Evolutionary conservation across 1,140 invertebrate species (phyloP).

Genomic region (Orius insidiosus): DNA sequence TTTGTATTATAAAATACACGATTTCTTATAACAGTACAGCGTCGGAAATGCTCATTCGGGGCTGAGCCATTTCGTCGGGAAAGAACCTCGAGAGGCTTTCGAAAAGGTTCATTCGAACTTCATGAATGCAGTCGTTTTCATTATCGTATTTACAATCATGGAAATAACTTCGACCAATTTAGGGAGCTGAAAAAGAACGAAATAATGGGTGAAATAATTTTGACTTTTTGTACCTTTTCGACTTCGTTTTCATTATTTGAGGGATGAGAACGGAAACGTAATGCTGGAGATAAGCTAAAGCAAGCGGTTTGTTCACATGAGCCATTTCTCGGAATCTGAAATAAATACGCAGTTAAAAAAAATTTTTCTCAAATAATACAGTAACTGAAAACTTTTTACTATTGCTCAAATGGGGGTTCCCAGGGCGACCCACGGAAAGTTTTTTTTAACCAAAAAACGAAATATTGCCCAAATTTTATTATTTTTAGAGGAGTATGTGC

Average conservation of each 20-base stretch:
- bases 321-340: conserved; percentile 53
- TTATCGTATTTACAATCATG: conserved; percentile 23
- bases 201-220: conserved; percentile 18
- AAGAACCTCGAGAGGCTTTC: conserved; percentile 47
- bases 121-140: conserved; percentile 22
- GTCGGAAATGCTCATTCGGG: conserved; percentile 25
- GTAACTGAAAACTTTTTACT: no score
- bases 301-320: conserved; percentile 39
- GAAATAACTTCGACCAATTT: conserved; percentile 31
- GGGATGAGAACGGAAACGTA: conserved; percentile 37
- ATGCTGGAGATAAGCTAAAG: conserved; percentile 61
- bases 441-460: no score
- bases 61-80: conserved; percentile 50
- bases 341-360: conserved; percentile 10
- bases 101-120: conserved; percentile 37
- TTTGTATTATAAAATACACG: no score
- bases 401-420: no score
- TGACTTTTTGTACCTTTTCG: background rate
- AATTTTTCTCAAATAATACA: no score
- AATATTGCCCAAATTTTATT: no score
- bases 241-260: conserved; percentile 24
- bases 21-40: background rate
- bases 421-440: no score
- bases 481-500: no score
- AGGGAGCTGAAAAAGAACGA: conserved; percentile 29